Conservation (phyloP, 2,113 vertebrate species). For the Meles meles region DNA sequence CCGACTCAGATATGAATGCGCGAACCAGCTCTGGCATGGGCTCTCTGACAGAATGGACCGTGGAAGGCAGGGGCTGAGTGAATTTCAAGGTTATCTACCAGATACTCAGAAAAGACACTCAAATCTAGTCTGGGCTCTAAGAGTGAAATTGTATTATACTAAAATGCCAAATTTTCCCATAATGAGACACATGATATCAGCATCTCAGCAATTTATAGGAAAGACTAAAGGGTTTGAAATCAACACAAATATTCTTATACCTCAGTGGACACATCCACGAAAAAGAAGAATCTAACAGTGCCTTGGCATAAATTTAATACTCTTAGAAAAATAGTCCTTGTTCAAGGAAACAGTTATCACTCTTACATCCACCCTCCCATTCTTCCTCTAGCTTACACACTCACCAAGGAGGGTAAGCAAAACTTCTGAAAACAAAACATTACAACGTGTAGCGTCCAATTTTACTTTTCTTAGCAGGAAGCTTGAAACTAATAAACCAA, state of each 20-base stretch:
- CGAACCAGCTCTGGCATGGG: background rate
- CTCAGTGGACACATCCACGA: background rate
- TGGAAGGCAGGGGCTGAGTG: background rate
- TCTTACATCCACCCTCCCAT: background rate
- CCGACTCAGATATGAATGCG: background rate
- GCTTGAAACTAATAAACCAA: conserved; percentile 14
- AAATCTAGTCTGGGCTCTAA: background rate
- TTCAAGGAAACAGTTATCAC: background rate
- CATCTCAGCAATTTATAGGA: background rate
- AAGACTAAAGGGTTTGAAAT: background rate
- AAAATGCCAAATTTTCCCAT: conserved; percentile 11
- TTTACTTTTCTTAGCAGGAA: conserved; percentile 29
- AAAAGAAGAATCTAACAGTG: background rate
- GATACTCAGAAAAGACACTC: background rate
- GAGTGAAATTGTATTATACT: background rate
- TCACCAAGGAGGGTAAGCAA: background rate
- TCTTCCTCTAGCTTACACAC: background rate
- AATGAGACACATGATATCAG: background rate
- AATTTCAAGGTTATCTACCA: background rate
- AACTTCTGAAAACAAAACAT: background rate
- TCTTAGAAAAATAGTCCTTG: background rate
- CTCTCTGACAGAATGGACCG: background rate
- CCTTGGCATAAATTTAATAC: background rate
- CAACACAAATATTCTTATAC: background rate
- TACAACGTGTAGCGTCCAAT: background rate